Evolutionary conservation across 2,888 invertebrate genomes (phyloP), one percentile per base, ranked within the genome.

Genomic region (Endomychus coccineus): DNA sequence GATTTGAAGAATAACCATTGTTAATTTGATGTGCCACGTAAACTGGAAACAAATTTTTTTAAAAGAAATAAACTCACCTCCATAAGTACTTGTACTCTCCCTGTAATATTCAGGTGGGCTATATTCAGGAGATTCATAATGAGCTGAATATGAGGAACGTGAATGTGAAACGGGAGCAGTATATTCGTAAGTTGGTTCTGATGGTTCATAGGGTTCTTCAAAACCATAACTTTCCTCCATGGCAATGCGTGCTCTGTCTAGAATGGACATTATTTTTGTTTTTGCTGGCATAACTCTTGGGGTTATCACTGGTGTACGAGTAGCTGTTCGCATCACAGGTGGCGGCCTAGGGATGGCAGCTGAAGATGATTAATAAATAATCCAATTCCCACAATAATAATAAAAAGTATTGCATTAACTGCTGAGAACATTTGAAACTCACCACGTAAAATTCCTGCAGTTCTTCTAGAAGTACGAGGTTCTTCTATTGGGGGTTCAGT

Each of bases 211-310:
- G 1, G 55, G 51, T 27, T 62, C 62, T 14, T 64, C 75, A 52
- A 71, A 83, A 54, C 75, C 73, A 42, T 83, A 83, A 34, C 75
- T 80, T 45, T 83, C 78, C 59, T 86, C 86, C 84, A 88, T 86
- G 16, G 86, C 86, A 14, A 77, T 75, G 35, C 87, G 73, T 1
- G 87, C 87, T 36, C 85, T 75, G 64, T 87, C 87, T 50, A 88
- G 68, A 53, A 88, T 88, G 44, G 86, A 86, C 70, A 87, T 75
- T 41, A 87, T 85, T 70, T 87, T 87, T 40, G 80, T 78, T 67
- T 85, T 85, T 41, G 77, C 77, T 30, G 80, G 75, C 59, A 77
- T 73, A 30, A 70, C 73, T 54, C 68, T 69, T 44, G 73, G 74
- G 33, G 69, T 69, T 36, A 66, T 55, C 6, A 64, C 64, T 55